These are phyloP conservation scores for Melikaiella ostensackeni DNA, from an alignment of 2,888 invertebrate species.

Conservation along the genomic window DNA sequence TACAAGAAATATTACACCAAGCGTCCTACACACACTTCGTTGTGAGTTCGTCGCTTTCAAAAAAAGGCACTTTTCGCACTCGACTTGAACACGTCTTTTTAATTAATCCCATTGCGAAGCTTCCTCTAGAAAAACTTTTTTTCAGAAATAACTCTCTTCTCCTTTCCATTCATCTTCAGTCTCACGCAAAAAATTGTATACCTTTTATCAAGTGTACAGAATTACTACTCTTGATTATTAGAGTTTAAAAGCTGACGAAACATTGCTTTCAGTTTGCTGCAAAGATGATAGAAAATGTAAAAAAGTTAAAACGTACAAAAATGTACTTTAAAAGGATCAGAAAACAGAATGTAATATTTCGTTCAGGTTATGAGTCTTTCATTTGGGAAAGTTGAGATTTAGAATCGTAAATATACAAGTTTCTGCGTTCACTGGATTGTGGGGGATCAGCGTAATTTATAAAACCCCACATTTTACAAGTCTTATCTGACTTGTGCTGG, in stretches of 20 bases:
- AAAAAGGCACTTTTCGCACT: slow-evolving; percentile 34
- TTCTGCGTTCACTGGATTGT: not conserved
- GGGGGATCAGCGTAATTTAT: slow-evolving; percentile 19
- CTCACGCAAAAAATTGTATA: not conserved
- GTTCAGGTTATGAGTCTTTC: not conserved
- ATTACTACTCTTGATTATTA: not conserved
- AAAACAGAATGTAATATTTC: slow-evolving; percentile 8
- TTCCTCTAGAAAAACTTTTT: not conserved
- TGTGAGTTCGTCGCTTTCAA: slow-evolving; percentile 18
- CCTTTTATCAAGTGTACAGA: not conserved
- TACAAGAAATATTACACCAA: slow-evolving; percentile 36
- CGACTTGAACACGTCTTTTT: slow-evolving; percentile 18
- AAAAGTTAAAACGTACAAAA: slow-evolving; percentile 5
- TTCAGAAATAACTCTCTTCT: not conserved
- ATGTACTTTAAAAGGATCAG: slow-evolving; percentile 5
- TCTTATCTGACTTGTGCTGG: slow-evolving; percentile 13
- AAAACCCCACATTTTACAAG: slow-evolving; percentile 28
- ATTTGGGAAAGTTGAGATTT: not conserved
- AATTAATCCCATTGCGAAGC: slow-evolving; percentile 22
- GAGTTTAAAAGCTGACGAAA: not conserved
- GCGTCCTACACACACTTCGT: slow-evolving; percentile 17
- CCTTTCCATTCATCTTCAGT: slow-evolving; percentile 1
- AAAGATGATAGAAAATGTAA: slow-evolving; percentile 2
- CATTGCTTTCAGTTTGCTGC: not conserved
- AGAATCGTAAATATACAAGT: not conserved